Evolutionary conservation across 2,113 vertebrate species (phyloP).

Genomic region (Pimephales promelas): DNA sequence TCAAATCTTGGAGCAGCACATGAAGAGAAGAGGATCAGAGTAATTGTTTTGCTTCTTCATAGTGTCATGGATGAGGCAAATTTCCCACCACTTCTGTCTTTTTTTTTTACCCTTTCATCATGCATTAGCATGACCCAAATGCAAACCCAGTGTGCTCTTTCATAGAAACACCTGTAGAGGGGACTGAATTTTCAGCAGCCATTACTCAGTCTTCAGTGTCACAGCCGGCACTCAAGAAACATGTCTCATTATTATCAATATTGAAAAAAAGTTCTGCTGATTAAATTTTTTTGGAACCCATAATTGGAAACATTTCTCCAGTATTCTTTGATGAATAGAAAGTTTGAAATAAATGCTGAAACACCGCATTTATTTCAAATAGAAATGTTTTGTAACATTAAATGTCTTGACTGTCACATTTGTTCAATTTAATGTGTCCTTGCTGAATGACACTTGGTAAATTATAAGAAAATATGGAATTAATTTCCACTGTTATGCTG

Average conservation of each 20-base stretch:
- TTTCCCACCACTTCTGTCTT: neutral
- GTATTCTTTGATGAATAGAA: neutral
- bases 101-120: conserved; percentile 5
- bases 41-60: neutral
- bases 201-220: neutral
- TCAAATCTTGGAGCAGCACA: conserved; percentile 12
- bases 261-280: too few species aligned
- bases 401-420: neutral
- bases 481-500: too few species aligned
- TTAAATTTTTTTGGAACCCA: neutral
- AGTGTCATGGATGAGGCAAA: conserved; percentile 8
- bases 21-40: neutral
- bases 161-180: neutral
- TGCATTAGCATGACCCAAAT: neutral
- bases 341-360: too few species aligned
- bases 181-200: neutral
- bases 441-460: too few species aligned
- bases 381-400: neutral
- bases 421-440: neutral
- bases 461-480: too few species aligned
- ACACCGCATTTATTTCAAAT: neutral
- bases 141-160: neutral
- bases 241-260: too few species aligned
- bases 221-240: neutral
- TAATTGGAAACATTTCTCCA: neutral